Percentiles rank a stretch among this genome's conserved stretches.
Conservation (phyloP, 2,113 vertebrate species). For the Elgaria multicarinata region DNA sequence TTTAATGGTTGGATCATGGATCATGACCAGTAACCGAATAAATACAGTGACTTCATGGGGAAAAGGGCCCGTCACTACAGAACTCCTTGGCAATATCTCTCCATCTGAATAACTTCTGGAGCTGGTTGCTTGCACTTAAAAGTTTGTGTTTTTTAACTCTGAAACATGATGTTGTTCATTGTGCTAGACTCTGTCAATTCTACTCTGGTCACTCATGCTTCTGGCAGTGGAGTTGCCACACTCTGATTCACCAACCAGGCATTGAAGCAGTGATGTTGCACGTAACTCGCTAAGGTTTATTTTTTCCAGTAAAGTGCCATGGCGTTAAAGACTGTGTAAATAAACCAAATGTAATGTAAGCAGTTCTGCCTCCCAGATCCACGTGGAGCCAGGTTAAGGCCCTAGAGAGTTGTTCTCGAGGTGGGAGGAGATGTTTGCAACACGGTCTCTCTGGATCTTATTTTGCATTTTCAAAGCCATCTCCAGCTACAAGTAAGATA, state of each 20-base stretch:
- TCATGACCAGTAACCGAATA: background rate
- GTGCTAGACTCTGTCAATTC: background rate
- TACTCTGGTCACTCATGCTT: background rate
- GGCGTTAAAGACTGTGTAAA: background rate
- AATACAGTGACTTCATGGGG: background rate
- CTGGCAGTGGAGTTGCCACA: background rate
- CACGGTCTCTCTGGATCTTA: background rate
- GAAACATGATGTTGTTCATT: background rate
- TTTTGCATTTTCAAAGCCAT: background rate
- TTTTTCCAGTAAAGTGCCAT: background rate
- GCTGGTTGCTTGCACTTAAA: background rate
- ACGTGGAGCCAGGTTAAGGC: background rate
- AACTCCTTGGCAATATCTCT: background rate
- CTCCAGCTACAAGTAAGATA: background rate
- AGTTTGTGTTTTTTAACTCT: background rate
- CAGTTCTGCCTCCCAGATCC: background rate
- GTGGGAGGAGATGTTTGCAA: background rate
- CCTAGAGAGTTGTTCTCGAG: background rate
- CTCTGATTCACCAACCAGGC: background rate
- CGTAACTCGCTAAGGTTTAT: background rate
- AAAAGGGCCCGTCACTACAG: background rate
- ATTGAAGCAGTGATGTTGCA: background rate
- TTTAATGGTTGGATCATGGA: background rate
- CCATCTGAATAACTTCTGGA: too few species aligned
- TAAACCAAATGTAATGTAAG: constrained; percentile 4